phyloP scores from a whole-genome alignment of 2,888 invertebrate species.

The Cabera pusaria region DNA sequence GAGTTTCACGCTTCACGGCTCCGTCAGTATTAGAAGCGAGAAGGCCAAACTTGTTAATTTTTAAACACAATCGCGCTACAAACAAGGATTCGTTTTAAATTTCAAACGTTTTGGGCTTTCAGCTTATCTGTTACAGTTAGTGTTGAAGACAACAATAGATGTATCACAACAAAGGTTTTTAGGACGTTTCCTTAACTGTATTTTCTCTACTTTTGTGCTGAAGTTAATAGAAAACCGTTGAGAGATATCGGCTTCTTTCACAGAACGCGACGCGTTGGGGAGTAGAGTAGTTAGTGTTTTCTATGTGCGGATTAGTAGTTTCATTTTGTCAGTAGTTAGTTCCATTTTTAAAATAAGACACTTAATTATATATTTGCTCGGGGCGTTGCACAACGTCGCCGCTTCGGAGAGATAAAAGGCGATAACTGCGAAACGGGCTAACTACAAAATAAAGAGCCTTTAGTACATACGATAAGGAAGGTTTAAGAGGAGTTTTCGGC shows the following conservation, averaged over 20 bases:
- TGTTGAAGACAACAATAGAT: slow-evolving; percentile 63
- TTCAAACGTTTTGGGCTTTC: slow-evolving; percentile 28
- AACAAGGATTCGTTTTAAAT: slow-evolving; percentile 27
- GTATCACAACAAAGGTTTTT: slow-evolving; percentile 67
- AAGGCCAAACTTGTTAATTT: slow-evolving; percentile 12
- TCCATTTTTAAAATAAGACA: slow-evolving; percentile 25
- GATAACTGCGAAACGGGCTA: slow-evolving; percentile 69
- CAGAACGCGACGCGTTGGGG: slow-evolving; percentile 37
- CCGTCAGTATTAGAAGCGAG: slow-evolving; percentile 7
- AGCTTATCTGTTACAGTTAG: slow-evolving; percentile 42
- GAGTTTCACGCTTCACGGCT: slow-evolving; percentile 9
- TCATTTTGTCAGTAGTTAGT: slow-evolving; percentile 24
- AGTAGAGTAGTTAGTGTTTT: slow-evolving; percentile 43
- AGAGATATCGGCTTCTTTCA: slow-evolving; percentile 57
- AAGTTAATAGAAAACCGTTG: slow-evolving; percentile 63
- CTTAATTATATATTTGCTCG: slow-evolving; percentile 29
- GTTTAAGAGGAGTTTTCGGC: slow-evolving; percentile 78
- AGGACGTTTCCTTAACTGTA: slow-evolving; percentile 67
- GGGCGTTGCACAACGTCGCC: slow-evolving; percentile 22
- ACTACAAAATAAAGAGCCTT: slow-evolving; percentile 81
- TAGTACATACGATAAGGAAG: slow-evolving; percentile 79
- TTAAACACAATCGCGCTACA: slow-evolving; percentile 18
- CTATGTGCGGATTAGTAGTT: slow-evolving; percentile 30
- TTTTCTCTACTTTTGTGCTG: slow-evolving; percentile 60
- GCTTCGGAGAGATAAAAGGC: slow-evolving; percentile 57